Evolutionary conservation across 1,140 invertebrate genomes (phyloP).

Genomic region (Scaptomyza graminum): DNA sequence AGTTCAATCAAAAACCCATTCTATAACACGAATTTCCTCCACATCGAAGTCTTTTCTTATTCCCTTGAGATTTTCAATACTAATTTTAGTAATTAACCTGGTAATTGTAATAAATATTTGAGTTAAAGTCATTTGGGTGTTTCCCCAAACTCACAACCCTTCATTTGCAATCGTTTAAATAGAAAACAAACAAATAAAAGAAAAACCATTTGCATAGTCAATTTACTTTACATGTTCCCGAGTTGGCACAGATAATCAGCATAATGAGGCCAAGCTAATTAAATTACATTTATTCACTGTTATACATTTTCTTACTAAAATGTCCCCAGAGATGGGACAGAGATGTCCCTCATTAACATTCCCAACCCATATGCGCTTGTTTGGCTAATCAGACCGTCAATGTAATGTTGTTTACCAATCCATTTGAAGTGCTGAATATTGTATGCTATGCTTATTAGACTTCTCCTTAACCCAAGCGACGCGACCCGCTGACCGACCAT

Average conservation of each 20-base stretch:
- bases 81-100: too few species aligned
- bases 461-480: conserved; percentile 6
- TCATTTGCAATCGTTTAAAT: neutral
- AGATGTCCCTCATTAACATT: conserved; percentile 13
- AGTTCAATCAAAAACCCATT: too few species aligned
- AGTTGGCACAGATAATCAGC: conserved; percentile 26
- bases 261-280: conserved; percentile 37
- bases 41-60: too few species aligned
- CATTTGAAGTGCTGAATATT: conserved; percentile 55
- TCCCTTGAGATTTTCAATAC: too few species aligned
- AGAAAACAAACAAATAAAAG: conserved; percentile 7
- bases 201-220: neutral
- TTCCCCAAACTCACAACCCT: neutral
- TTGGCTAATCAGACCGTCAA: conserved; percentile 47
- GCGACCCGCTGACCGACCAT: conserved; percentile 33
- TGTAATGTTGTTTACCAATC: conserved; percentile 69
- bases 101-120: too few species aligned
- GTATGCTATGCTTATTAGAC: conserved; percentile 68
- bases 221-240: neutral
- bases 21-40: too few species aligned
- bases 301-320: conserved; percentile 16
- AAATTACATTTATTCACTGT: conserved; percentile 11
- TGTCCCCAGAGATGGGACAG: conserved; percentile 33
- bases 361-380: conserved; percentile 6
- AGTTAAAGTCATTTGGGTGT: neutral